Percentiles rank a stretch among this genome's conserved stretches.
Conservation (phyloP, 2,113 vertebrate species). For the Cricetomys ansorgei region DNA sequence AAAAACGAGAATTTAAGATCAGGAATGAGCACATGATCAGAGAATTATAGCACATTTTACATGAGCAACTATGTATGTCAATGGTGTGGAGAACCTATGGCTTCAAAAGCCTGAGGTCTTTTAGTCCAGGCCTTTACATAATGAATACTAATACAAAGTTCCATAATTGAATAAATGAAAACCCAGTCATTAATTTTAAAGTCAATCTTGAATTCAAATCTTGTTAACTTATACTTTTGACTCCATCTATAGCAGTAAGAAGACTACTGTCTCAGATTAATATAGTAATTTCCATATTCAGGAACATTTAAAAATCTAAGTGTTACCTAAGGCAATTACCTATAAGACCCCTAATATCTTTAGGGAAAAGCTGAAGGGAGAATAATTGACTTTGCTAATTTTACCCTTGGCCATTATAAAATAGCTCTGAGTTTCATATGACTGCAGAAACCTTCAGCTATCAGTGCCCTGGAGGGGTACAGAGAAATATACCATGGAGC, state of each 20-base stretch:
- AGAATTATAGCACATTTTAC: slow-evolving; percentile 10
- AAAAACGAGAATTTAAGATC: slow-evolving; percentile 64
- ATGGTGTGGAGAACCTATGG: slow-evolving; percentile 8
- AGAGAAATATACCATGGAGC: slow-evolving; percentile 82
- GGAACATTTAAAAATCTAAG: slow-evolving; percentile 90
- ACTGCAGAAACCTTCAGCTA: slow-evolving; percentile 85
- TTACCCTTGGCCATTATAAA: slow-evolving; percentile 90
- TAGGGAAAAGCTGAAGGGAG: slow-evolving; percentile 88
- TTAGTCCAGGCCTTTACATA: neutral
- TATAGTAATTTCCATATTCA: slow-evolving; percentile 86
- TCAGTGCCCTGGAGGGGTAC: slow-evolving; percentile 84
- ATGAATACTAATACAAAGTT: slow-evolving; percentile 46
- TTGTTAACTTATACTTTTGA: slow-evolving; percentile 73
- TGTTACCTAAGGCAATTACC: slow-evolving; percentile 89
- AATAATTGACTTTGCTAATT: slow-evolving; percentile 92
- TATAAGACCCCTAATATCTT: slow-evolving; percentile 88
- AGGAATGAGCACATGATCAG: slow-evolving; percentile 12
- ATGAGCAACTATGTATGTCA: slow-evolving; percentile 49
- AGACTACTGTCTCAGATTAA: slow-evolving; percentile 85
- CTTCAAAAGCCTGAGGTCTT: slow-evolving; percentile 64
- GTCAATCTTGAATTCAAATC: slow-evolving; percentile 64
- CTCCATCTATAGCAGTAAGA: slow-evolving; percentile 73
- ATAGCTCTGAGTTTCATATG: slow-evolving; percentile 88
- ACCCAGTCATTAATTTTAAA: slow-evolving; percentile 63
- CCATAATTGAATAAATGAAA: slow-evolving; percentile 59